Evolutionary conservation across 2,113 vertebrate species (phyloP).

Genomic region (Dunckerocampus dactyliophorus): DNA sequence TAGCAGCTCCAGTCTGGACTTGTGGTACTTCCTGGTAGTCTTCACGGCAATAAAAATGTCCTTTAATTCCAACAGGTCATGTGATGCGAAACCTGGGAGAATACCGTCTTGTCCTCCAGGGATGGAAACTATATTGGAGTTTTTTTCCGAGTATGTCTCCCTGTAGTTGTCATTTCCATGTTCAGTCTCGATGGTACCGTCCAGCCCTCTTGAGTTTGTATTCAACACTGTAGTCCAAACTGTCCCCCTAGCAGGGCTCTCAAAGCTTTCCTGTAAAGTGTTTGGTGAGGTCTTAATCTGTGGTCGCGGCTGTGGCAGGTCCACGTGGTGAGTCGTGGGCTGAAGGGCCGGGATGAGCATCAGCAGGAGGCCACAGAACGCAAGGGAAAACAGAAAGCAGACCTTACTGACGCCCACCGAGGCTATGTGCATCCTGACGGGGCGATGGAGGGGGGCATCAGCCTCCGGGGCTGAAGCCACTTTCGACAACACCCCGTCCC

Average conservation of each 20-base stretch:
- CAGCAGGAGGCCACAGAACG: slow-evolving; percentile 77
- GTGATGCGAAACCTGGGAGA: slow-evolving; percentile 15
- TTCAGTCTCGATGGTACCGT: background rate
- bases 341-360: slow-evolving; percentile 75
- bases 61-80: slow-evolving; percentile 72
- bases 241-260: background rate
- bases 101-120: background rate
- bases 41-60: slow-evolving; percentile 95
- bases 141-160: background rate
- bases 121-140: background rate
- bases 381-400: slow-evolving; percentile 81
- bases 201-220: background rate
- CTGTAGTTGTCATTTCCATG: background rate
- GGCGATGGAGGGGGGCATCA: slow-evolving; percentile 46
- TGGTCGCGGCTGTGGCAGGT: slow-evolving; percentile 52
- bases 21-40: slow-evolving; percentile 91
- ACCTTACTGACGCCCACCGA: slow-evolving; percentile 76
- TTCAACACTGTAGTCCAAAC: background rate
- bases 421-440: slow-evolving; percentile 76
- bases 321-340: slow-evolving; percentile 39
- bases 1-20: slow-evolving; percentile 82
- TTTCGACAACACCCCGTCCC: slow-evolving; percentile 33
- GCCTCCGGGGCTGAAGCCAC: slow-evolving; percentile 71
- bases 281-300: slow-evolving; percentile 27
- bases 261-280: background rate